Percentiles rank a stretch among this genome's conserved stretches.
Evolutionary conservation across 2,113 vertebrate species (phyloP).

Genomic region (Atrichornis clamosus): DNA sequence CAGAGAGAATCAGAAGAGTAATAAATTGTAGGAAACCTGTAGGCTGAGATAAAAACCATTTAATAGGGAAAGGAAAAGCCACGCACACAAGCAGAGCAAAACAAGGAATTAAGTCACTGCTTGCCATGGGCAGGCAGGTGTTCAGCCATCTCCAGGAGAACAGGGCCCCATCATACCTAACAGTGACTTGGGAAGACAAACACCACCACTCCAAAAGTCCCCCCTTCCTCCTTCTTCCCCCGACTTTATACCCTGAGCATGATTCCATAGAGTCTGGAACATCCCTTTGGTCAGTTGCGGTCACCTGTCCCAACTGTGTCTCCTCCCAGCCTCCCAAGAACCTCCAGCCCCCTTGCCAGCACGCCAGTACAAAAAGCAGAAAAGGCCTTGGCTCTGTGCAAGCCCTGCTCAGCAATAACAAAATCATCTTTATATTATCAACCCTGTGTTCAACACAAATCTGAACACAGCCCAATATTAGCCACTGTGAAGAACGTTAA

Average conservation of each 20-base stretch:
- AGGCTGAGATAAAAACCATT: background rate
- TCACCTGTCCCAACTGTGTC: background rate
- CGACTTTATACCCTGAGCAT: background rate
- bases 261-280: background rate
- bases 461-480: background rate
- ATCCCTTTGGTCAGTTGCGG: background rate
- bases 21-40: background rate
- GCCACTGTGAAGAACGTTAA: background rate
- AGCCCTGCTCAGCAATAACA: background rate
- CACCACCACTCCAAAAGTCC: background rate
- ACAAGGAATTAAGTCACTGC: background rate
- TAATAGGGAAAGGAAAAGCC: background rate
- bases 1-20: background rate
- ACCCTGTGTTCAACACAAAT: background rate
- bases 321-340: background rate
- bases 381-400: background rate
- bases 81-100: background rate
- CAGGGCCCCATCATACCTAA: background rate
- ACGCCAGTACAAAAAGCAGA: background rate
- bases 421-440: background rate
- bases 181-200: background rate
- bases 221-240: background rate
- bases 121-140: background rate
- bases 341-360: fast-evolving
- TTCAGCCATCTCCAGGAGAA: background rate